Evolutionary conservation across 2,797 vertebrate genomes (phyloP).

Genomic region (Acanthurus leucopareius): DNA sequence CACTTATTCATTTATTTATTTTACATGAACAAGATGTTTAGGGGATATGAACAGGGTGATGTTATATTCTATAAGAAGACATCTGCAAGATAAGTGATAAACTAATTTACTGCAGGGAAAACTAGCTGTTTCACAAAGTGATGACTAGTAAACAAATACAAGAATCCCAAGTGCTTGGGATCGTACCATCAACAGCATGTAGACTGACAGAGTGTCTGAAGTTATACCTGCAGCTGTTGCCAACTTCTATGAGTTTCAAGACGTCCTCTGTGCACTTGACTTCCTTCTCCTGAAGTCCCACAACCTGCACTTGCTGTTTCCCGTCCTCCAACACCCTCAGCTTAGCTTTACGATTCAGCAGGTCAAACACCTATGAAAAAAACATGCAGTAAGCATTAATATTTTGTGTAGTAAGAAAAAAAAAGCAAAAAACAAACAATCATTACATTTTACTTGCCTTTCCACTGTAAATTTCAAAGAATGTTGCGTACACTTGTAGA

Average conservation of each 20-base stretch:
- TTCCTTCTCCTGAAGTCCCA: slow-evolving; percentile 95
- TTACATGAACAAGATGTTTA: too few species aligned
- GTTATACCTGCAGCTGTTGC: slow-evolving; percentile 97
- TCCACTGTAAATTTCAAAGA: slow-evolving; percentile 99
- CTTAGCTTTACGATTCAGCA: slow-evolving; percentile 96
- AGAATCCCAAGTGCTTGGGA: background rate
- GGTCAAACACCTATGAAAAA: slow-evolving; percentile 92
- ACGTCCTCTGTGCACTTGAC: slow-evolving; percentile 98
- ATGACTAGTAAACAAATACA: background rate
- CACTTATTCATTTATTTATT: too few species aligned
- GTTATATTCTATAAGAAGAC: background rate
- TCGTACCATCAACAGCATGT: background rate
- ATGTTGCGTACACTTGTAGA: slow-evolving; percentile 96
- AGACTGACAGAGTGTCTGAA: background rate
- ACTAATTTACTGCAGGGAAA: background rate
- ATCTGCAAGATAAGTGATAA: background rate
- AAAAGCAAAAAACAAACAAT: background rate
- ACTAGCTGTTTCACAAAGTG: background rate
- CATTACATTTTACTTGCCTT: slow-evolving; percentile 85
- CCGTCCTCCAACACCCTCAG: slow-evolving; percentile 97
- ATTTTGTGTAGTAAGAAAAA: background rate
- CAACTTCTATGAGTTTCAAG: slow-evolving; percentile 96
- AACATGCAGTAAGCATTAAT: slow-evolving; percentile 5
- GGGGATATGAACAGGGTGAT: background rate
- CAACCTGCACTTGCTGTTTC: slow-evolving; percentile 97